These are phyloP conservation scores for Rhagonycha fulva DNA, from an alignment of 2,888 invertebrate species.

Conservation along the genomic window DNA sequence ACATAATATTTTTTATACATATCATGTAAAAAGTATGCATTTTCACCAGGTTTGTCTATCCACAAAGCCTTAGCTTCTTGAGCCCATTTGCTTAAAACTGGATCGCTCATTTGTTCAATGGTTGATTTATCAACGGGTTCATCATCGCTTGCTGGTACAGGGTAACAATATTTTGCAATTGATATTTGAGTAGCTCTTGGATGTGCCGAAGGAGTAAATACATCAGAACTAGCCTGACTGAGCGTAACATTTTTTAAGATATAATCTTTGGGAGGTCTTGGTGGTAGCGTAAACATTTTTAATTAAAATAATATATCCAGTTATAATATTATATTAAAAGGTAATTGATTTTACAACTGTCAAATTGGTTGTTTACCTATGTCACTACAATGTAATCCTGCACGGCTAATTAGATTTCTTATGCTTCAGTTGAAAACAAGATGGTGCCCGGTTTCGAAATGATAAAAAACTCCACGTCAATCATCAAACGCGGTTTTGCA, in stretches of 20 bases:
- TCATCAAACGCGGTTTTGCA: too few relatives aligned
- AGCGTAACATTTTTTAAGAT: constrained; percentile 41
- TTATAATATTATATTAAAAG: background rate
- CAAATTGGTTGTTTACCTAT: background rate
- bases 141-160: constrained; percentile 53
- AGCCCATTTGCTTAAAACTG: constrained; percentile 56
- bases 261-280: constrained; percentile 51
- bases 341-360: background rate
- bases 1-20: constrained; percentile 55
- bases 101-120: constrained; percentile 30
- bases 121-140: constrained; percentile 56
- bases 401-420: too few relatives aligned
- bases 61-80: constrained; percentile 58
- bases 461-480: too few relatives aligned
- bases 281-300: constrained; percentile 49
- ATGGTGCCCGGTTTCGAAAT: too few relatives aligned
- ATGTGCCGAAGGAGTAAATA: constrained; percentile 54
- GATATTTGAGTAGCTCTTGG: constrained; percentile 58
- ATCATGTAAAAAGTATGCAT: constrained; percentile 60
- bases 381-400: background rate
- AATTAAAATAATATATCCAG: background rate
- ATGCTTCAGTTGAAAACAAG: too few relatives aligned
- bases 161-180: constrained; percentile 56
- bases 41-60: constrained; percentile 61
- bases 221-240: constrained; percentile 50